Evolutionary conservation across 1,140 invertebrate genomes (phyloP), one percentile per base, ranked within the genome.

Genomic region (Ostrea denselamellosa): DNA sequence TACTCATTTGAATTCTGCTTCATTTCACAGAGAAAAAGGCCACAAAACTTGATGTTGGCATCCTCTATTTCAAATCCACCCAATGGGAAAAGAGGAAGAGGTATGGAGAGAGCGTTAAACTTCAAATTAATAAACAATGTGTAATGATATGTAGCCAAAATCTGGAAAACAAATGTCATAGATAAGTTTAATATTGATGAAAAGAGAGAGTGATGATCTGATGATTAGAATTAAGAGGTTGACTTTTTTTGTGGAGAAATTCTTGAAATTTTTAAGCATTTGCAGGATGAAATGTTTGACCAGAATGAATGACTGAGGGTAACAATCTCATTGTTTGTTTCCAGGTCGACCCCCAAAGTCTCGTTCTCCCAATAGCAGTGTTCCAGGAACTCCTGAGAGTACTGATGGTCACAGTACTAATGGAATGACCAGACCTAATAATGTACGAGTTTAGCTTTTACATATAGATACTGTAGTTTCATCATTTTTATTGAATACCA

Each of bases 371-470:
- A 90, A 53, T 51, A 91, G 89, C 81, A 93, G 92, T 88, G 85
- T 91, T 68, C 93, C 93, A 14, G 85, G 87, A 17, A 93, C 91
- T 25, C 93, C 93, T 28, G 91, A 92, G 17, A 90, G 91, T 86
- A 83, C 17, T 53, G 82, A 83, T 54, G 82, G 82, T n/a, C 44
- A 22, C n/a, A 83, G 9, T 44, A n/a, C 19, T 5, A 83, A 51
- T 53, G 82, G 82, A 52, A 22, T 22, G 19, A 22, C 52, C n/a
- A 83, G 52, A 51, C 17, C 44, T 53, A 54, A 25, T 22, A 52
- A 51, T 53, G 82, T 83, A 54, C 8, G 71, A n/a, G 28, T 52
- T 2, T 62, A 62, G 56, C n/a, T 62, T 19, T n/a, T 44, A 5
- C 1, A 44, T 5, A 44, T 44, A 44, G 34, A 44, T 44, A 44